Conservation (phyloP, 2,888 invertebrate genomes). For the Argyresthia albistria region DNA sequence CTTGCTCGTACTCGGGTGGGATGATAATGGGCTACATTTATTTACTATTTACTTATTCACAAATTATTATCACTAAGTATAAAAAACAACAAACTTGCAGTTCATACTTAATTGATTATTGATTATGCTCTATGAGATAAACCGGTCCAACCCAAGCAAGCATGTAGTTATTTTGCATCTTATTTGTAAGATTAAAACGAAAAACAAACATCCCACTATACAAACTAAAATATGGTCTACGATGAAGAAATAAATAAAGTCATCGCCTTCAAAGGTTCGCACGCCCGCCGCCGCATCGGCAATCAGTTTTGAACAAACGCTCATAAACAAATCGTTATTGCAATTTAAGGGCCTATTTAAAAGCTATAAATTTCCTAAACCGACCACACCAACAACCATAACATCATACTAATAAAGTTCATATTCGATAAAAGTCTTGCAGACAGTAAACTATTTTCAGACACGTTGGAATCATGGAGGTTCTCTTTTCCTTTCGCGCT, state of each 20-base stretch:
- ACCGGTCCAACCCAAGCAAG: neutral
- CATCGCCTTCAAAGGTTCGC: neutral
- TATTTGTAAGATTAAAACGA: too few relatives aligned
- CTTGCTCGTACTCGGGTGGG: too few relatives aligned
- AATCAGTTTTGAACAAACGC: slow-evolving; percentile 24
- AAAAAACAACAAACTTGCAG: too few relatives aligned
- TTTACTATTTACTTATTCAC: too few relatives aligned
- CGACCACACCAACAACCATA: slow-evolving; percentile 22
- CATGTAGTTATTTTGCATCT: too few relatives aligned
- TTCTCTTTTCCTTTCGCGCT: slow-evolving; percentile 28
- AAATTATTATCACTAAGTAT: too few relatives aligned
- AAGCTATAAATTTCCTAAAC: slow-evolving; percentile 50
- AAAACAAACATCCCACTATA: too few relatives aligned
- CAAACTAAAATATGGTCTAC: neutral
- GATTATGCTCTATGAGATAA: neutral
- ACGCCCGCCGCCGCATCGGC: slow-evolving; percentile 10
- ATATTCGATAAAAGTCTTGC: slow-evolving; percentile 26
- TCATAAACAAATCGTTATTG: slow-evolving; percentile 71
- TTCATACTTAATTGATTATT: neutral
- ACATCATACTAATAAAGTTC: slow-evolving; percentile 18
- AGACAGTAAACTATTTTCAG: slow-evolving; percentile 68
- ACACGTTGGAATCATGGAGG: slow-evolving; percentile 54
- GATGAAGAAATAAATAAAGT: slow-evolving; percentile 1
- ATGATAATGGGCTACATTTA: too few relatives aligned
- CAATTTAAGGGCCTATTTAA: slow-evolving; percentile 70